Conservation (phyloP, 1,140 invertebrate genomes). For the Saccostrea echinata region DNA sequence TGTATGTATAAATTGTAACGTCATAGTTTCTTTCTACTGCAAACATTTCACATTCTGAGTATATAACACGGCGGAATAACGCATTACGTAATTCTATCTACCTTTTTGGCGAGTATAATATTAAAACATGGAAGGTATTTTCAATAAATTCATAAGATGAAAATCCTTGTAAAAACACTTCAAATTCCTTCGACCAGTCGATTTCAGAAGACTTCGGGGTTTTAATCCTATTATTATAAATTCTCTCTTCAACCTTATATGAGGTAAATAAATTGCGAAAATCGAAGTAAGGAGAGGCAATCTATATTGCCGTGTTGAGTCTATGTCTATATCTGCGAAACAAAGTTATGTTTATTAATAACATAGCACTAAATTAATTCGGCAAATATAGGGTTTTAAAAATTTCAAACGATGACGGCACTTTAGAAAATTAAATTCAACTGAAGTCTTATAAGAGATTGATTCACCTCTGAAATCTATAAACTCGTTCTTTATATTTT, state of each 20-base stretch:
- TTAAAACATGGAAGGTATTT: constrained; percentile 3
- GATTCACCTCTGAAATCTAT: not conserved
- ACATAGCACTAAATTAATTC: not conserved
- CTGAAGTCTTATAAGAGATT: not conserved
- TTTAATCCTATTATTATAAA: constrained; percentile 22
- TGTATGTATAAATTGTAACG: no score
- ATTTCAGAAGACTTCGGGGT: not conserved
- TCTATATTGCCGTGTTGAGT: not conserved
- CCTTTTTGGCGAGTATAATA: not conserved
- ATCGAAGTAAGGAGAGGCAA: not conserved
- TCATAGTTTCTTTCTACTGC: no score
- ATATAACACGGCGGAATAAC: no score
- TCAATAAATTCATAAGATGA: constrained; percentile 30
- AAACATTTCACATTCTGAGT: no score
- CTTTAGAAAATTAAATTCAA: not conserved
- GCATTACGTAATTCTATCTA: not conserved
- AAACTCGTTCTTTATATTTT: not conserved
- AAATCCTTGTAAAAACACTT: constrained; percentile 17
- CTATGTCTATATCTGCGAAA: not conserved
- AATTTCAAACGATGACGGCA: not conserved
- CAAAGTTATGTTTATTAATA: constrained; percentile 25
- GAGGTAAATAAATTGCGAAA: not conserved
- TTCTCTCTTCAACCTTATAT: not conserved
- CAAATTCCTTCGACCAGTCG: not conserved
- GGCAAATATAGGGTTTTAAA: not conserved